Evolutionary conservation across 1,140 invertebrate species (phyloP).

Genomic region (Papilio xuthus): DNA sequence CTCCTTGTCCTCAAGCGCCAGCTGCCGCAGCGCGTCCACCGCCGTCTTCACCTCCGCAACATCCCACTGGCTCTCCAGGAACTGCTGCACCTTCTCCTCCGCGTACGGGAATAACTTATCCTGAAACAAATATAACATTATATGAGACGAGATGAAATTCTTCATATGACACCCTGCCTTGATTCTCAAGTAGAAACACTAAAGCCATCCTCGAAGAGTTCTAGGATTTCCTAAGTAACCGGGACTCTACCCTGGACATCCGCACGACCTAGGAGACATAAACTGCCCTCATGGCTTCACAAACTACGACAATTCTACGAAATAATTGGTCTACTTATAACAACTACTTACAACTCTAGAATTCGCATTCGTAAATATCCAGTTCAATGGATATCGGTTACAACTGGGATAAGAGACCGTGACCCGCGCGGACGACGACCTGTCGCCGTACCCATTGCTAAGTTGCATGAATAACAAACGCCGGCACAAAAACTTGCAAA

Average conservation of each 20-base stretch:
- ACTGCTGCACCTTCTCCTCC: slow-evolving; percentile 86
- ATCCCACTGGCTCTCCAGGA: slow-evolving; percentile 88
- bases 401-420: slow-evolving; percentile 10
- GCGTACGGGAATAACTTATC: slow-evolving; percentile 92
- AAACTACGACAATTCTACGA: no score
- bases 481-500: not conserved
- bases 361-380: not conserved
- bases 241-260: no score
- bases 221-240: no score
- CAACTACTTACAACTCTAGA: not conserved
- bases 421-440: not conserved
- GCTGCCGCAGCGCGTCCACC: slow-evolving; percentile 84
- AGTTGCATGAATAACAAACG: not conserved
- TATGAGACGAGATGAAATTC: no score
- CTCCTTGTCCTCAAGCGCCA: slow-evolving; percentile 82
- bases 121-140: slow-evolving; percentile 76
- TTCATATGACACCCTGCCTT: no score
- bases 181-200: no score
- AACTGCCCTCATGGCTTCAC: no score
- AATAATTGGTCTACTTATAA: not conserved
- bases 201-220: no score
- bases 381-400: slow-evolving; percentile 6
- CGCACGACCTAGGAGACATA: no score
- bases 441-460: not conserved
- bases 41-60: slow-evolving; percentile 86